Percentiles rank a stretch among this genome's conserved stretches.
Conservation (phyloP, 1,140 invertebrate species). For the Meloidogyne hapla region DNA sequence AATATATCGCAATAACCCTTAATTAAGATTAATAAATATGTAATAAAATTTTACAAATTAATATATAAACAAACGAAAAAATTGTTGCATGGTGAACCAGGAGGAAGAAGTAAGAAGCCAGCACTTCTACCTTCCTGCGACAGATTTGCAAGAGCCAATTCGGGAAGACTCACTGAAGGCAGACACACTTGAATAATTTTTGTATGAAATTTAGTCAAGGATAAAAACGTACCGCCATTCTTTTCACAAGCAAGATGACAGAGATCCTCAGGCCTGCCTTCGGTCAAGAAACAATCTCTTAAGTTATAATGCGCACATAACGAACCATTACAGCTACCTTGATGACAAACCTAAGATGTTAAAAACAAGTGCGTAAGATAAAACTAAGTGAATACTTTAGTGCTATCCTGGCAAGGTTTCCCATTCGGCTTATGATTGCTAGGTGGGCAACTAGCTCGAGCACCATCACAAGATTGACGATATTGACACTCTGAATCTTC, state of each 20-base stretch:
- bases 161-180: constrained; percentile 74
- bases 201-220: background rate
- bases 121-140: constrained; percentile 7
- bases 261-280: constrained; percentile 82
- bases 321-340: constrained; percentile 83
- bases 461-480: constrained; percentile 71
- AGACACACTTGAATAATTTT: constrained; percentile 75
- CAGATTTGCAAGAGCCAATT: constrained; percentile 74
- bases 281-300: constrained; percentile 92
- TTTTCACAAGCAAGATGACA: constrained; percentile 94
- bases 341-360: constrained; percentile 73
- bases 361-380: background rate
- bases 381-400: constrained; percentile 63
- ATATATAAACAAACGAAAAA: constrained; percentile 75
- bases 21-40: background rate
- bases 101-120: constrained; percentile 75
- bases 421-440: constrained; percentile 76
- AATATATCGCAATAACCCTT: constrained; percentile 96
- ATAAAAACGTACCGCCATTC: constrained; percentile 68
- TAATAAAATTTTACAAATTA: constrained; percentile 11
- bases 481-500: constrained; percentile 63
- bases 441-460: constrained; percentile 73
- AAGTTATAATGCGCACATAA: constrained; percentile 91
- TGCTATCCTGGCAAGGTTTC: constrained; percentile 69
- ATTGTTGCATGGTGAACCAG: constrained; percentile 94